phyloP scores from a whole-genome alignment of 1,140 invertebrate genomes.

The Hylyphantes graminicola region DNA sequence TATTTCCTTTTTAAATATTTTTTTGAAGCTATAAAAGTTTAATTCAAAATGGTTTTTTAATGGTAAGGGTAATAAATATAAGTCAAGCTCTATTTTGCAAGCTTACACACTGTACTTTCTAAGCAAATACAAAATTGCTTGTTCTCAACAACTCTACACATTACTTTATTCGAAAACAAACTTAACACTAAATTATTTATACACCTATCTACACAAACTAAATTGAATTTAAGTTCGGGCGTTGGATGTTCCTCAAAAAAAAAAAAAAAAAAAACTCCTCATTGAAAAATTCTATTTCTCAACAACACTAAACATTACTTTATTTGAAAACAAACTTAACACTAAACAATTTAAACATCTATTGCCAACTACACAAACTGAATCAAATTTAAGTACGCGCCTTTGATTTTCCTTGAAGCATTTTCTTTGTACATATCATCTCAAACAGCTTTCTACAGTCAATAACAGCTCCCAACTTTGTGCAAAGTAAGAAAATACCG shows the following conservation, averaged over 20 bases:
- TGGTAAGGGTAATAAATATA: too few species aligned
- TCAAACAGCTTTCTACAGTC: conserved; percentile 89
- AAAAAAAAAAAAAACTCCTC: too few species aligned
- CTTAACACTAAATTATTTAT: neutral
- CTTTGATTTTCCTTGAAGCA: neutral
- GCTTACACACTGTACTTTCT: too few species aligned
- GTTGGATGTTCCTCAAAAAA: neutral
- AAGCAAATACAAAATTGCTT: too few species aligned
- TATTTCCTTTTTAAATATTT: too few species aligned
- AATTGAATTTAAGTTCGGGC: neutral
- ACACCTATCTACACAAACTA: neutral
- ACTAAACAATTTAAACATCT: conserved; percentile 9
- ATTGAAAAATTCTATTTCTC: too few species aligned
- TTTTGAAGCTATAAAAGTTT: too few species aligned
- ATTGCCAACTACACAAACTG: neutral
- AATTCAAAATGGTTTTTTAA: too few species aligned
- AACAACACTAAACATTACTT: neutral
- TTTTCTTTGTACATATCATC: conserved; percentile 70
- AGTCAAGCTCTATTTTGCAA: too few species aligned
- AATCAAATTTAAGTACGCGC: neutral
- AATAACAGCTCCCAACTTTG: conserved; percentile 88
- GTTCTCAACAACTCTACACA: too few species aligned
- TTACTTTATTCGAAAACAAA: neutral
- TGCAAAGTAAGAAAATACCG: conserved; percentile 93
- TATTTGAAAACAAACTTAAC: neutral